Percentiles rank a stretch among this genome's conserved stretches.
phyloP scores from a whole-genome alignment of 2,113 vertebrate genomes.

The Daubentonia madagascariensis region DNA sequence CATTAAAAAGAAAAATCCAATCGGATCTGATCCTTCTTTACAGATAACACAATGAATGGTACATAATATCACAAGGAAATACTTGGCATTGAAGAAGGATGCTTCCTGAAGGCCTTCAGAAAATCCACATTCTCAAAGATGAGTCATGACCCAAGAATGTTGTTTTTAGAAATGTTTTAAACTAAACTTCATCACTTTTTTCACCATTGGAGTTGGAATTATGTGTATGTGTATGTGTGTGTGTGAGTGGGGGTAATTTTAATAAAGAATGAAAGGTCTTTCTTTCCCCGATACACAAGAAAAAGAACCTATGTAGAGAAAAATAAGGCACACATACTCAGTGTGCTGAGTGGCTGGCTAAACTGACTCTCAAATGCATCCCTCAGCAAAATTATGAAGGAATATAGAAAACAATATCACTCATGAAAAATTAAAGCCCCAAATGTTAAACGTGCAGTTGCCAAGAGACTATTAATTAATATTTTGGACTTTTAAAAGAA shows the following conservation, averaged over 20 bases:
- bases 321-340: accelerated
- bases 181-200: not conserved
- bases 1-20: not conserved
- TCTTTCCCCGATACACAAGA: not conserved
- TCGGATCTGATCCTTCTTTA: not conserved
- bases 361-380: not conserved
- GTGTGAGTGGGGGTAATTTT: not conserved
- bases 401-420: not conserved
- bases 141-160: not conserved
- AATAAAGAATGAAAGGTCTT: not conserved
- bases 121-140: not conserved
- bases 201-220: not conserved
- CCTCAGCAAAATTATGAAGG: not conserved
- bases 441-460: not conserved
- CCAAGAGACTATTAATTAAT: not conserved
- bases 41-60: not conserved
- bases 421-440: not conserved
- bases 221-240: not conserved
- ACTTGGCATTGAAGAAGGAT: not conserved
- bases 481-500: not conserved
- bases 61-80: not conserved
- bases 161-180: not conserved
- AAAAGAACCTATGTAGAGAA: not conserved
- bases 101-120: not conserved
- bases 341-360: accelerated